Percentiles rank a stretch among this genome's conserved stretches.
phyloP scores from a whole-genome alignment of 2,797 vertebrate species.

The Hydrocynus forskahlii region DNA sequence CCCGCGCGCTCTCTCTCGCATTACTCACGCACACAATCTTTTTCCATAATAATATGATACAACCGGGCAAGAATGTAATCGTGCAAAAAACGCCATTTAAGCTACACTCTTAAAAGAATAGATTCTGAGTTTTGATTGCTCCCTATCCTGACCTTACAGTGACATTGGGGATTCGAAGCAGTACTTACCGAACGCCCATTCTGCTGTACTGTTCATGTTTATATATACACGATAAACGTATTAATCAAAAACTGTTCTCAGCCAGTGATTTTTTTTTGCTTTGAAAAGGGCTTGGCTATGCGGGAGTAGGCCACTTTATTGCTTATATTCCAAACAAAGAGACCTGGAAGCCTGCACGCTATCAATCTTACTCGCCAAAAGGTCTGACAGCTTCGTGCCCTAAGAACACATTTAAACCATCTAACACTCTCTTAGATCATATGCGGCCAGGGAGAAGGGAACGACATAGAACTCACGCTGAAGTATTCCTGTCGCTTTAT shows the following conservation, averaged over 20 bases:
- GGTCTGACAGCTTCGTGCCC: conserved; percentile 98
- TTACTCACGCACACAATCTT: too few relatives aligned
- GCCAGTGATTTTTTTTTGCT: conserved; percentile 13
- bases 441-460: conserved; percentile 86
- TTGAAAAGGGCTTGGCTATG: conserved; percentile 62
- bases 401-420: conserved; percentile 97
- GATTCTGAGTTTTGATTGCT: background rate
- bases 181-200: background rate
- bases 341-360: conserved; percentile 87
- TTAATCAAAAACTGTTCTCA: conserved; percentile 17
- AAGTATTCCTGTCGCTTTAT: conserved; percentile 51
- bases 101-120: too few relatives aligned
- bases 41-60: too few relatives aligned
- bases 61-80: background rate
- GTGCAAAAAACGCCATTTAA: background rate
- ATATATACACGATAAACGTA: conserved; percentile 26
- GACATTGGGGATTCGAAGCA: conserved; percentile 20
- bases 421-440: conserved; percentile 91
- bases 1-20: too few relatives aligned
- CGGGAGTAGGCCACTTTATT: conserved; percentile 81
- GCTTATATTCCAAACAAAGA: conserved; percentile 99
- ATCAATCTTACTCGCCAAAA: conserved; percentile 99
- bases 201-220: background rate
- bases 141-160: conserved; percentile 20
- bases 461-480: conserved; percentile 71